These are phyloP conservation scores for Odocoileus virginianus DNA, from an alignment of 2,113 vertebrate genomes.

Conservation along the genomic window DNA sequence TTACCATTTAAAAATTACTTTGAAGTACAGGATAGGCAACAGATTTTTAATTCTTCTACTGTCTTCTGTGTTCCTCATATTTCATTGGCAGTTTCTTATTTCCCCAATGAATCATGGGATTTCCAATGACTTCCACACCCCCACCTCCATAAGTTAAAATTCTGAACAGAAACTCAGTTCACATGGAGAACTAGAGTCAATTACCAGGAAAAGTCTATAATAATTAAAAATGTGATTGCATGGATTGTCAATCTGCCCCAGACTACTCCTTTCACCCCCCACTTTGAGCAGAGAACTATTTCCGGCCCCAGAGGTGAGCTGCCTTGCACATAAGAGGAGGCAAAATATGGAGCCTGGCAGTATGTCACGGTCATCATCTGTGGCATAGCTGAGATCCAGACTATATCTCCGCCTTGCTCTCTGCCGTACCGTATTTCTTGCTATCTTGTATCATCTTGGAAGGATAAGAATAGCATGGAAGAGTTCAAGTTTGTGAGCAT, in stretches of 20 bases:
- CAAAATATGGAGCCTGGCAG: neutral
- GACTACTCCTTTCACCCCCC: neutral
- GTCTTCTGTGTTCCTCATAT: constrained; percentile 32
- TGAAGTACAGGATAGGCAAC: constrained; percentile 55
- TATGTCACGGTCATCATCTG: neutral
- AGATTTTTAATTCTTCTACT: constrained; percentile 66
- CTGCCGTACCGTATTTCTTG: fast-evolving
- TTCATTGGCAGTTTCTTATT: neutral
- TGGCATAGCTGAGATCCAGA: neutral
- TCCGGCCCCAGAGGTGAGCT: neutral
- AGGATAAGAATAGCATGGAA: neutral
- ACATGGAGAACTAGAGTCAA: constrained; percentile 27
- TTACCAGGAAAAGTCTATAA: constrained; percentile 6
- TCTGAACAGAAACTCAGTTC: constrained; percentile 35
- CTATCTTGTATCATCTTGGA: neutral
- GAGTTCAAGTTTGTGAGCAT: neutral
- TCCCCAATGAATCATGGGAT: constrained; percentile 22
- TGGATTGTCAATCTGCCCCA: neutral
- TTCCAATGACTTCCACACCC: constrained; percentile 2
- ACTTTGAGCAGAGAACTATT: neutral
- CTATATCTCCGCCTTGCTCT: neutral
- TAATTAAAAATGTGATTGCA: constrained; percentile 48
- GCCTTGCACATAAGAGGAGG: neutral
- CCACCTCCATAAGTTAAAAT: neutral
- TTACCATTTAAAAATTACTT: constrained; percentile 75